Evolutionary conservation across 1,140 invertebrate genomes (phyloP).

Genomic region (Sycophaga agraensis): DNA sequence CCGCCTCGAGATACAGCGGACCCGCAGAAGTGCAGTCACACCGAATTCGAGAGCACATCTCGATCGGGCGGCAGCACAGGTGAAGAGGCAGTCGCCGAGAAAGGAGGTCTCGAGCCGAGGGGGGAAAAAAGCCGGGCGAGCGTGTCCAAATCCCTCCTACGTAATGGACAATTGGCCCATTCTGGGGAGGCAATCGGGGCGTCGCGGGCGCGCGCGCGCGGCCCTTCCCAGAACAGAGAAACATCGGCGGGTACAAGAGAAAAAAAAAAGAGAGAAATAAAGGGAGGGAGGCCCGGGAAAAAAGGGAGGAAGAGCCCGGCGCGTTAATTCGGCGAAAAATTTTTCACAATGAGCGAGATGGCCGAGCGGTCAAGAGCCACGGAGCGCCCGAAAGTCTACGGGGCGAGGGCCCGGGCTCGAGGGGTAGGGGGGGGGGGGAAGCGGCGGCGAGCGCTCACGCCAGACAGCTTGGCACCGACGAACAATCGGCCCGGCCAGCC

Average conservation of each 20-base stretch:
- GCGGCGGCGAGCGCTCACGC: background rate
- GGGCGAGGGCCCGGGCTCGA: background rate
- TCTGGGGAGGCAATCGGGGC: too few species aligned
- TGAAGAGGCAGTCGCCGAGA: background rate
- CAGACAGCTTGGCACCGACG: conserved; percentile 28
- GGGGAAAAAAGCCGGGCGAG: background rate
- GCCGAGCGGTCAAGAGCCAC: background rate
- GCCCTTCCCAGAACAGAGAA: too few species aligned
- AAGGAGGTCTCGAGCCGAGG: too few species aligned
- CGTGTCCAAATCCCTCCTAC: conserved; percentile 20
- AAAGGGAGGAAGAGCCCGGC: background rate
- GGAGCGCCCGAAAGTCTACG: background rate
- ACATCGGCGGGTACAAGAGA: background rate
- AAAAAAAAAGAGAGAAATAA: background rate
- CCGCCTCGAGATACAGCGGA: too few species aligned
- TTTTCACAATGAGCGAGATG: conserved; percentile 13
- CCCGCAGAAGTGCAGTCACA: too few species aligned
- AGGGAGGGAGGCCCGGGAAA: background rate
- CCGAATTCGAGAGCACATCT: background rate
- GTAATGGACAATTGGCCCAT: conserved; percentile 22
- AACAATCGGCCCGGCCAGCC: conserved; percentile 20
- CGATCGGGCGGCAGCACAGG: background rate
- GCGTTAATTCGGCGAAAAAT: conserved; percentile 26
- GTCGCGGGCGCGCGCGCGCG: too few species aligned
- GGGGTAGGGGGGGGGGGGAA: too few species aligned